A percentile compares a stretch with the other conserved stretches of the same genome.
phyloP scores from a whole-genome alignment of 2,888 invertebrate species.

The Mythimna impura region DNA sequence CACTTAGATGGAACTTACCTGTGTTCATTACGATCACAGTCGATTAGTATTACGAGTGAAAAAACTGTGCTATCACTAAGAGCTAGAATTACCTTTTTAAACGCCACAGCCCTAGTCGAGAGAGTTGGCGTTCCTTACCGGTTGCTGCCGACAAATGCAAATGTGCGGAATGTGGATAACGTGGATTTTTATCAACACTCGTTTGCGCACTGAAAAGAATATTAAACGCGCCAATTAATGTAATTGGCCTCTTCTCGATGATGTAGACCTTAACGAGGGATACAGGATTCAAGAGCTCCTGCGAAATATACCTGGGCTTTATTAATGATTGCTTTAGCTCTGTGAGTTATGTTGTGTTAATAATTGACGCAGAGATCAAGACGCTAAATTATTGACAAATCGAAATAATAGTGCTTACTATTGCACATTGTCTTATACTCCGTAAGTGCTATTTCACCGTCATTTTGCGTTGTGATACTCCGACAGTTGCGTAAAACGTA shows the following conservation, averaged over 20 bases:
- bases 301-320: background rate
- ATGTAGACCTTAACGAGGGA: constrained; percentile 21
- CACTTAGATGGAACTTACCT: background rate
- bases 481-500: constrained; percentile 60
- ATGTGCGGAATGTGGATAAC: constrained; percentile 68
- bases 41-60: background rate
- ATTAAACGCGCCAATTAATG: constrained; percentile 50
- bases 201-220: constrained; percentile 52
- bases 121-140: constrained; percentile 60
- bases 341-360: background rate
- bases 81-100: background rate
- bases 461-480: constrained; percentile 49
- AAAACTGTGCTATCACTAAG: background rate
- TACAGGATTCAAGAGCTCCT: background rate
- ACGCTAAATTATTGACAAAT: constrained; percentile 38
- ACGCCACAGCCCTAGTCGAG: constrained; percentile 50
- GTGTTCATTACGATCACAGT: background rate
- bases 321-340: background rate
- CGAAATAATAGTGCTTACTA: constrained; percentile 27
- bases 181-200: constrained; percentile 66
- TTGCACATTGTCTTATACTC: constrained; percentile 29
- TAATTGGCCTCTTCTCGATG: constrained; percentile 50
- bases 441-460: constrained; percentile 23
- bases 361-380: background rate
- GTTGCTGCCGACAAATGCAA: constrained; percentile 67